Base-by-base conservation (phyloP, 2,797 vertebrate genomes). In the Anas capensis region DNA sequence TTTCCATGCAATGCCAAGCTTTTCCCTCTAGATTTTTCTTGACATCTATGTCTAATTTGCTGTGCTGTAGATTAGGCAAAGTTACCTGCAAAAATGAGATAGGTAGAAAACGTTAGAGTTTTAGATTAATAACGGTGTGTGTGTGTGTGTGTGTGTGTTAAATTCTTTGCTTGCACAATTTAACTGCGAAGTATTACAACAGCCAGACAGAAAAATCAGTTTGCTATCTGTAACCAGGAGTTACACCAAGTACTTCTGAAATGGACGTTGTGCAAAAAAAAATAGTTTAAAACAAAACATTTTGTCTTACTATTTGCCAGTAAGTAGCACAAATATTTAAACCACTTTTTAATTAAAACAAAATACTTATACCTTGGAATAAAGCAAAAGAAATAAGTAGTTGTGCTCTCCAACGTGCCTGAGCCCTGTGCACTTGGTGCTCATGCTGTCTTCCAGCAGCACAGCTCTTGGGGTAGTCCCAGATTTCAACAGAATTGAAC, bases 221-320 rank as follows among this genome's bases (percentile, higher is more conserved):
- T 75, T 70, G 61, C 56, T 85, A 60, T 66, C 46, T 71, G 14
- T 54, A 66, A 21, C 11, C 33, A 86, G 62, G 6, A 40, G 81
- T 79, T 65, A 89, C n/a, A 78, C 10, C 34, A 91, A 54, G 38
- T 57, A 91, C 61, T 93, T 69, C 84, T 72, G 21, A 78, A 92
- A 93, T 10, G 11, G 7, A 36, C 49, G 53, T 42, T 49, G 69
- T 49, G 69, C 36, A 92, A 78, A 49, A 48, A 48, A 49, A 64
- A 51, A 34, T 46, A 69, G 15, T 79, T 42, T 65, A 73, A 92
- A 78, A 2, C 10, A 53, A 90, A 80, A 75, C 33, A 61, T 46
- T 81, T 31, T 86, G 24, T 77, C 79, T 78, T 36, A 66, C 8
- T 82, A 40, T 90, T 73, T 64, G 46, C 40, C 68, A 82, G 24